Evolutionary conservation across 2,113 vertebrate genomes (phyloP).

Genomic region (Tragelaphus imberbis): DNA sequence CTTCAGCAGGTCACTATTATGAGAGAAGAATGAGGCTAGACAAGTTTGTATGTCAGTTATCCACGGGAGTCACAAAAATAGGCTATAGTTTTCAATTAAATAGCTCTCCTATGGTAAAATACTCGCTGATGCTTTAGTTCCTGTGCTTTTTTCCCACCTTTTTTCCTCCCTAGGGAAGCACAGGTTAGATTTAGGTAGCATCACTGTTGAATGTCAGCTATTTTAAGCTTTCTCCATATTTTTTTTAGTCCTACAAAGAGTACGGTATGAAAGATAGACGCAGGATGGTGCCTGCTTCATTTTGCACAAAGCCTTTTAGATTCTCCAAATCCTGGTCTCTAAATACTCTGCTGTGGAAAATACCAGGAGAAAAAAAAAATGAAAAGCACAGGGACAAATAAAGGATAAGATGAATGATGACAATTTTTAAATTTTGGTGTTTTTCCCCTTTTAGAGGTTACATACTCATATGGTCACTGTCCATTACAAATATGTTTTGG

Average conservation of each 20-base stretch:
- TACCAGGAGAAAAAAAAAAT: slow-evolving; percentile 8
- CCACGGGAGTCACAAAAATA: neutral
- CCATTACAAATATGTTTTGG: neutral
- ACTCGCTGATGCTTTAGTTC: neutral
- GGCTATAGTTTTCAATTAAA: neutral
- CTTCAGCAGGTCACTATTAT: neutral
- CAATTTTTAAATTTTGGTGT: neutral
- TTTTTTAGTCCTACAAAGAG: neutral
- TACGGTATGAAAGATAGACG: neutral
- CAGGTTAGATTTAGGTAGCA: neutral
- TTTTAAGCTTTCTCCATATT: neutral
- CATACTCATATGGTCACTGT: neutral
- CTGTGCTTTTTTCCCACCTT: fast-evolving
- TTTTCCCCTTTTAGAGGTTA: neutral
- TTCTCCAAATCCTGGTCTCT: neutral
- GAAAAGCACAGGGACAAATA: neutral
- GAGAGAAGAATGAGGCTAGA: neutral
- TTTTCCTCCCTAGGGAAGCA: neutral
- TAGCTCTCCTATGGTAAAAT: neutral
- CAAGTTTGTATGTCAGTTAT: neutral
- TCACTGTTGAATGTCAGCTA: neutral
- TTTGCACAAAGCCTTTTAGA: neutral
- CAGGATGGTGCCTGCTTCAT: neutral
- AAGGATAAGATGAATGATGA: neutral
- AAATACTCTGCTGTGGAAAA: neutral